Conservation (phyloP, 2,888 invertebrate species). For the Drosophila bunnanda region DNA sequence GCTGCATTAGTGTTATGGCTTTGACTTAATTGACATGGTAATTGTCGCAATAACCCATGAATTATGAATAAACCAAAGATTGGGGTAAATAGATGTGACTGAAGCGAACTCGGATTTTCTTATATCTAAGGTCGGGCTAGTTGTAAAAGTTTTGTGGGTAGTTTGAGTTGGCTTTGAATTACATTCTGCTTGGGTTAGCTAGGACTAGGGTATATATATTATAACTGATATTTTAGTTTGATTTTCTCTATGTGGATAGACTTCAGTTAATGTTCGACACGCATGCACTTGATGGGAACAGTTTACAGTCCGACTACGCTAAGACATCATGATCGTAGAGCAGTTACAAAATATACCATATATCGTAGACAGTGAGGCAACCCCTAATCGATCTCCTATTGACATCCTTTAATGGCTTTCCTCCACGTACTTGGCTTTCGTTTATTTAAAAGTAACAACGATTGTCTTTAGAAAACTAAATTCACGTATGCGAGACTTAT, state of each 20-base stretch:
- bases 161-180: slow-evolving; percentile 51
- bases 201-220: slow-evolving; percentile 39
- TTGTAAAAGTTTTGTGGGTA: slow-evolving; percentile 58
- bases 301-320: slow-evolving; percentile 65
- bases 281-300: slow-evolving; percentile 40
- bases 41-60: slow-evolving; percentile 29
- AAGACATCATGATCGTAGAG: slow-evolving; percentile 32
- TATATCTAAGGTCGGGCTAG: slow-evolving; percentile 52
- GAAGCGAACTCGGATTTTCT: slow-evolving; percentile 22
- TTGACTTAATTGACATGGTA: slow-evolving; percentile 61
- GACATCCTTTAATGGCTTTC: not conserved
- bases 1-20: slow-evolving; percentile 20
- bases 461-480: slow-evolving; percentile 82
- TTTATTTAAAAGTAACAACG: slow-evolving; percentile 74
- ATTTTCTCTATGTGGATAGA: slow-evolving; percentile 35
- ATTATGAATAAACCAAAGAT: not conserved
- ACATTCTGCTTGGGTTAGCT: slow-evolving; percentile 58
- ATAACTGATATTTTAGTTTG: slow-evolving; percentile 58
- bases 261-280: slow-evolving; percentile 60
- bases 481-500: slow-evolving; percentile 64
- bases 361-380: slow-evolving; percentile 43
- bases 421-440: slow-evolving; percentile 7
- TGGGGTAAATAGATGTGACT: not conserved
- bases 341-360: slow-evolving; percentile 59
- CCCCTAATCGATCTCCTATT: slow-evolving; percentile 26